A percentile compares a stretch with the other conserved stretches of the same genome.
These are phyloP conservation scores for Arge pagana DNA, from an alignment of 2,888 invertebrate species.

Conservation along the genomic window DNA sequence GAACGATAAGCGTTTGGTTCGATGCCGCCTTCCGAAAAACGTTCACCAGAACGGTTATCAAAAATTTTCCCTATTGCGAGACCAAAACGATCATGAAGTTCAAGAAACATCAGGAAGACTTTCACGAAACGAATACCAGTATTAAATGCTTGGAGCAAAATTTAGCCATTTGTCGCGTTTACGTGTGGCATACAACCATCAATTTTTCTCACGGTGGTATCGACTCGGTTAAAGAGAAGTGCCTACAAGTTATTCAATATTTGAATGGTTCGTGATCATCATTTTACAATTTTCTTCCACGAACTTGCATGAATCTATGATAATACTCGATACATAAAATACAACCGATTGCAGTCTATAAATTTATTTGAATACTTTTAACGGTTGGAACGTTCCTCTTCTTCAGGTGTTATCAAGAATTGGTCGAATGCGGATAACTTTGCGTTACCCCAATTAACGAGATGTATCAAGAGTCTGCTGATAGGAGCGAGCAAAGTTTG, in stretches of 20 bases:
- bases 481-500: conserved; percentile 43
- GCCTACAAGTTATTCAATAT: conserved; percentile 58
- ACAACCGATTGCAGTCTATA: neutral
- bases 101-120: conserved; percentile 53
- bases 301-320: conserved; percentile 33
- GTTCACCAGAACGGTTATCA: conserved; percentile 65
- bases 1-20: conserved; percentile 57
- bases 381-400: neutral
- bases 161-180: conserved; percentile 59
- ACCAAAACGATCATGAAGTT: conserved; percentile 47
- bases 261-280: conserved; percentile 59
- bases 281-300: conserved; percentile 31
- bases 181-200: conserved; percentile 55
- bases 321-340: neutral
- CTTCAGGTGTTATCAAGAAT: conserved; percentile 16
- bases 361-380: conserved; percentile 4
- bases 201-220: conserved; percentile 56
- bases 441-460: conserved; percentile 38
- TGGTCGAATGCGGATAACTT: conserved; percentile 37
- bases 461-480: conserved; percentile 44
- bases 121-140: conserved; percentile 55
- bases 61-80: conserved; percentile 65
- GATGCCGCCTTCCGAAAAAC: conserved; percentile 61
- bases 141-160: conserved; percentile 63
- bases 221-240: conserved; percentile 52